A percentile compares a stretch with the other conserved stretches of the same genome.
phyloP scores from a whole-genome alignment of 2,888 invertebrate genomes.

The Argynnis bischoffii region DNA sequence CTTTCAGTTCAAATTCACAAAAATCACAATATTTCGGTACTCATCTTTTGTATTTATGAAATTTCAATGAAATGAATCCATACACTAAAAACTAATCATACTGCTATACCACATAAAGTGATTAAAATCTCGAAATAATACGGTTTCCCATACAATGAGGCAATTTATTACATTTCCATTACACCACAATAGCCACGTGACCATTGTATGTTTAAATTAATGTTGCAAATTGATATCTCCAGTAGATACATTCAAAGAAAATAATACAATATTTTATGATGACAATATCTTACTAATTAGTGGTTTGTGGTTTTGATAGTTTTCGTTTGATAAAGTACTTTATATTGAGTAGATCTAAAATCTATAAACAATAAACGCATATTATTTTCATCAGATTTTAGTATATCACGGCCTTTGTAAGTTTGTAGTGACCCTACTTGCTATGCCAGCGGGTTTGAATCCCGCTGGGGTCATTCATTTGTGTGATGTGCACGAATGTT shows the following conservation, averaged over 20 bases:
- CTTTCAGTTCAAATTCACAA: too few relatives aligned
- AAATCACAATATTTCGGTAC: neutral
- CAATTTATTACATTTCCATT: conserved; percentile 23
- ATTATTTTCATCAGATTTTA: too few relatives aligned
- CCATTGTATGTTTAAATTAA: conserved; percentile 54
- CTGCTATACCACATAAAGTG: conserved; percentile 24
- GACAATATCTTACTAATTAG: too few relatives aligned
- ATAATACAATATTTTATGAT: conserved; percentile 3
- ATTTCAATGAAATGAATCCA: conserved; percentile 2
- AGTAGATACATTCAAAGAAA: conserved; percentile 1
- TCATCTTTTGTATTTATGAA: neutral
- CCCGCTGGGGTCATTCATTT: neutral
- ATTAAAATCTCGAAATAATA: conserved; percentile 26
- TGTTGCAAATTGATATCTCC: conserved; percentile 58
- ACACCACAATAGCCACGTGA: conserved; percentile 26
- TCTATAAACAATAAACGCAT: too few relatives aligned
- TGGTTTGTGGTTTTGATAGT: too few relatives aligned
- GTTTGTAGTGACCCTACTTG: neutral
- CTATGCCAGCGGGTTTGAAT: neutral
- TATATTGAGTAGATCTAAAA: too few relatives aligned
- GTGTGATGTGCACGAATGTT: neutral
- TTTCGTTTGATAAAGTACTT: too few relatives aligned
- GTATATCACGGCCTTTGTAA: neutral
- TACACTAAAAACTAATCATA: conserved; percentile 17
- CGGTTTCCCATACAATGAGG: conserved; percentile 23